phyloP scores from a whole-genome alignment of 2,797 vertebrate species.

The Limosa lapponica region DNA sequence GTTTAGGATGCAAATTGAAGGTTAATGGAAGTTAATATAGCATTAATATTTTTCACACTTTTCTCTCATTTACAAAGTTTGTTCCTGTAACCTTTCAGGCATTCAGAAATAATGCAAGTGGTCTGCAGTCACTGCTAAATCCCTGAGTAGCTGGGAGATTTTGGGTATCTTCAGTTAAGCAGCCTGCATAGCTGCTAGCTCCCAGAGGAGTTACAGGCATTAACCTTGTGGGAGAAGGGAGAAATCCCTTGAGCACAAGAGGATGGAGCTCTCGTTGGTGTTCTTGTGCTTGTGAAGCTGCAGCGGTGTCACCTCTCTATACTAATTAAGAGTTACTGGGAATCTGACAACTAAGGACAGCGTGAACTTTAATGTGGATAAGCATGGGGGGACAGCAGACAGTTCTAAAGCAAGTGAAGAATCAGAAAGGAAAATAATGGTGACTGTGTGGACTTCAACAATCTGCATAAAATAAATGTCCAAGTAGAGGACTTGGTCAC shows the following conservation, averaged over 20 bases:
- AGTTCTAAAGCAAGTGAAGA: constrained; percentile 53
- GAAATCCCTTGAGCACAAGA: constrained; percentile 3
- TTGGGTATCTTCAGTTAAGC: background rate
- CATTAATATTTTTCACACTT: background rate
- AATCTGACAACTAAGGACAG: constrained; percentile 71
- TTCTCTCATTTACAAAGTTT: background rate
- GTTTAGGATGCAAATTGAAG: background rate
- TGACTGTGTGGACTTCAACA: background rate
- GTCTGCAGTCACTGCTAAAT: background rate
- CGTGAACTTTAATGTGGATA: constrained; percentile 65
- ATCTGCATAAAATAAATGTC: constrained; percentile 30
- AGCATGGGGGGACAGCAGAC: constrained; percentile 31
- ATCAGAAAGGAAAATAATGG: constrained; percentile 19
- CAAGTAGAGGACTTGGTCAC: background rate
- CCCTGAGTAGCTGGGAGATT: background rate
- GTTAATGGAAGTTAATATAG: background rate
- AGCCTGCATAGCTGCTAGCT: background rate
- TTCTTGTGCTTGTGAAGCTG: background rate
- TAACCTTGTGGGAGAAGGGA: constrained; percentile 46
- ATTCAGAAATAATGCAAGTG: background rate
- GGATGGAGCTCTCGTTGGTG: background rate
- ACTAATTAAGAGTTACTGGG: constrained; percentile 69
- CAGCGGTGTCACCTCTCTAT: constrained; percentile 40
- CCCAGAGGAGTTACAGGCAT: background rate
- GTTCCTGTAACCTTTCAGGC: background rate